Evolutionary conservation across 2,888 invertebrate species (phyloP), one percentile per base, ranked within the genome.

Genomic region (Rhagium mordax): DNA sequence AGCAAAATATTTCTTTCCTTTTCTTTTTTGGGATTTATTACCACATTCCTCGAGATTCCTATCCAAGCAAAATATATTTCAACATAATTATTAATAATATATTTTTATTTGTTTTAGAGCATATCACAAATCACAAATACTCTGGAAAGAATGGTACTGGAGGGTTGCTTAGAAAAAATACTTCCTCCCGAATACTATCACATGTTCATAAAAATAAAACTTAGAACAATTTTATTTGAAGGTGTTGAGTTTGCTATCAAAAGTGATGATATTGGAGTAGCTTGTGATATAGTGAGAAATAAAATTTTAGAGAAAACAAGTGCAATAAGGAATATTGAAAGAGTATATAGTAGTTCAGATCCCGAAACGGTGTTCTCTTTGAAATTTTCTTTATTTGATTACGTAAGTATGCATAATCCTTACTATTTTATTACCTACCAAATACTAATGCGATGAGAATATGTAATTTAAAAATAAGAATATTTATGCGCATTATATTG

Each of bases 221-320:
- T 82, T 7, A 61, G 68, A 48, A 62, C 75, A 6, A 2, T 82
- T 7, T 29, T 83, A 16, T 79, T 83, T 64, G 80, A 81, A 3
- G 83, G 83, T 3, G 59, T 81, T 2, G 57, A 64, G 13, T 82
- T 83, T 69, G 81, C 76, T 1, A 27, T 60, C 16, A 70, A 68
- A 6, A 60, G 68, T 16, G 67, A 73, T 5, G 70, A 75, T 6
- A 15, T 77, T 8, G 80, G 81, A 49, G 75, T 75, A 16, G 82
- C 80, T 16, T 84, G 83, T 64, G 70, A 70, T 16, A 68, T 80
- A n/a, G 61, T 82, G 16, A 61, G 83, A 55, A 72, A 73, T 7
- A 66, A 66, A 49, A 41, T 80, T 41, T 47, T 79, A 6, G 64
- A 77, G 8, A 74, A 74, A 67, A 71, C 76, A 0, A 64, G 51